These are phyloP conservation scores for Fragum whitleyi DNA, from an alignment of 2,888 invertebrate genomes.

Conservation along the genomic window DNA sequence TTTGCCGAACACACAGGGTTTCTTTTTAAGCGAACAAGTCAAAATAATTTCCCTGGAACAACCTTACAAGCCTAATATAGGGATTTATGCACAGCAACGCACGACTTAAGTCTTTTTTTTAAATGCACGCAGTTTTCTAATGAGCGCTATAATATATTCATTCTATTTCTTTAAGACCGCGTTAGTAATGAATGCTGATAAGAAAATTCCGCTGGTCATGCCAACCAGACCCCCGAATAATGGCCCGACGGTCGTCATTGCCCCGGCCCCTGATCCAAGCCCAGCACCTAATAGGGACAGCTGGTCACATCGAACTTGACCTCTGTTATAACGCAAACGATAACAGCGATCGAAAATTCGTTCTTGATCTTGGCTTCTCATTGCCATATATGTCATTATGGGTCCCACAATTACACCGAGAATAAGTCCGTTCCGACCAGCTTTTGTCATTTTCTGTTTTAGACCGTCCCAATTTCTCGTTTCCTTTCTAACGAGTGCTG, in stretches of 20 bases:
- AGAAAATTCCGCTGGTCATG: conserved; percentile 55
- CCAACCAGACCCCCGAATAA: conserved; percentile 64
- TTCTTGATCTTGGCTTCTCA: conserved; percentile 45
- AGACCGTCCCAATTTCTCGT: conserved; percentile 53
- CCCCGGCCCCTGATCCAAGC: conserved; percentile 46
- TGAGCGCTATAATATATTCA: too few species aligned
- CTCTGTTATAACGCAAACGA: conserved; percentile 54
- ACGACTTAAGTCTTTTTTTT: too few species aligned
- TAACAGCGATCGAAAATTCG: conserved; percentile 61
- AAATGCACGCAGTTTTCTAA: too few species aligned
- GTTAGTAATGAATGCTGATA: conserved; percentile 39
- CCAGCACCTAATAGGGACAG: conserved; percentile 46
- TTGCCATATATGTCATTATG: conserved; percentile 44
- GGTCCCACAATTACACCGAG: conserved; percentile 54
- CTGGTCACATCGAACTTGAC: conserved; percentile 61
- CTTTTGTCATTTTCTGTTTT: conserved; percentile 46
- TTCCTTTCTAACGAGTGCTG: conserved; percentile 54
- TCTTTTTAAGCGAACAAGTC: too few species aligned
- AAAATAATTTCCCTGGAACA: too few species aligned
- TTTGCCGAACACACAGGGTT: too few species aligned
- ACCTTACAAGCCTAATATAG: too few species aligned
- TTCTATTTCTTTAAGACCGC: conserved; percentile 16
- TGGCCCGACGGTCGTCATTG: conserved; percentile 32
- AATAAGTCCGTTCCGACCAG: conserved; percentile 55
- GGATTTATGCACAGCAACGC: too few species aligned